phyloP scores from a whole-genome alignment of 2,797 vertebrate species.

The Gallinago solitaria region DNA sequence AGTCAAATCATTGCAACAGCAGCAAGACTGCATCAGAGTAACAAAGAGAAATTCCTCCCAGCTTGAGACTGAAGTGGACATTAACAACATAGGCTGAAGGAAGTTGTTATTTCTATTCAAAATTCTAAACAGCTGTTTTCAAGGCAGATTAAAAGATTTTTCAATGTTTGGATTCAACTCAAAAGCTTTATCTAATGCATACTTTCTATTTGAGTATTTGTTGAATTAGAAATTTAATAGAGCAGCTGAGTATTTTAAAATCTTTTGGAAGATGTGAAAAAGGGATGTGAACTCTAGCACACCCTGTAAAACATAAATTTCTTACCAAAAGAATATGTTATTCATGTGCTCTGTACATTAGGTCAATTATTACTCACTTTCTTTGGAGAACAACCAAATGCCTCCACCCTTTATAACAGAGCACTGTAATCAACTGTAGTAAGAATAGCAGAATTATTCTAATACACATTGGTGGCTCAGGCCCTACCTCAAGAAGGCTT shows the following conservation, averaged over 20 bases:
- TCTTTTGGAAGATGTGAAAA: conserved; percentile 79
- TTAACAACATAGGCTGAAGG: conserved; percentile 29
- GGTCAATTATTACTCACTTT: conserved; percentile 85
- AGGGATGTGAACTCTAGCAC: conserved; percentile 78
- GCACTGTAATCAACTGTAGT: conserved; percentile 71
- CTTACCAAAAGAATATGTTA: conserved; percentile 80
- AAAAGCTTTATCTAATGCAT: conserved; percentile 65
- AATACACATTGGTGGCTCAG: conserved; percentile 42
- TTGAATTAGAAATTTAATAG: conserved; percentile 73
- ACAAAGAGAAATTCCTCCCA: conserved; percentile 50
- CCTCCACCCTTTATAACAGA: conserved; percentile 78
- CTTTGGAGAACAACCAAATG: conserved; percentile 77
- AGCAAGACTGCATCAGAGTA: conserved; percentile 8
- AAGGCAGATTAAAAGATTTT: conserved; percentile 67
- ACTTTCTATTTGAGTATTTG: conserved; percentile 70
- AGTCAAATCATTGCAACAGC: not conserved
- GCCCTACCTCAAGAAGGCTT: conserved; percentile 30
- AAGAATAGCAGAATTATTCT: conserved; percentile 63
- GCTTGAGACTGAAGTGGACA: not conserved
- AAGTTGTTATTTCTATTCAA: conserved; percentile 63
- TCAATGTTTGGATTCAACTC: conserved; percentile 58
- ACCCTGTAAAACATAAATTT: conserved; percentile 77
- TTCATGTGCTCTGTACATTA: conserved; percentile 82
- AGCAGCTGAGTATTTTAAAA: conserved; percentile 78
- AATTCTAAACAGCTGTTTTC: conserved; percentile 68